Conservation (phyloP, 23 tunicate species). For the Ascidia mentula region DNA sequence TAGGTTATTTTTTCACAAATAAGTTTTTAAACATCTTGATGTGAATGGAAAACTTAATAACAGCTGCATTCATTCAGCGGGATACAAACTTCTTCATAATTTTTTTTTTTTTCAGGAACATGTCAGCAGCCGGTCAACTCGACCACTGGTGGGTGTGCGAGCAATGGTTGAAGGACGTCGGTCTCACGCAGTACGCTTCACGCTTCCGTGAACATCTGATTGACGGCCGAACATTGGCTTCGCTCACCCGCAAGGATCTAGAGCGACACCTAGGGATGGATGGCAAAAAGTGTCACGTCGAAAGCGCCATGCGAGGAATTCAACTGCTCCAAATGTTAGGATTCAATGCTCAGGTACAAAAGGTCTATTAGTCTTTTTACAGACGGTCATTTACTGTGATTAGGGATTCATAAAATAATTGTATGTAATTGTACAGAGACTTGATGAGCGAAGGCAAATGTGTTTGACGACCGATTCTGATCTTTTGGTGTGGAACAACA, state of each 20-base stretch:
- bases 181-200: conserved; percentile 76
- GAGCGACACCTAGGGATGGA: conserved; percentile 72
- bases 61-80: too few species aligned
- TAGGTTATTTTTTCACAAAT: too few species aligned
- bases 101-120: conserved; percentile 38
- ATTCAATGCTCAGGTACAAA: conserved; percentile 67
- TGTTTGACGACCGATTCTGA: conserved; percentile 60
- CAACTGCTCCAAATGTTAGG: conserved; percentile 65
- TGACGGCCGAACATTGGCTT: conserved; percentile 73
- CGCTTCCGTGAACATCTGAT: conserved; percentile 86
- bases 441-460: conserved; percentile 87
- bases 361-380: too few species aligned
- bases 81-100: too few species aligned
- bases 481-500: conserved; percentile 75
- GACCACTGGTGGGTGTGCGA: conserved; percentile 97
- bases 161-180: conserved; percentile 88
- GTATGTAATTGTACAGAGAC: conserved; percentile 35
- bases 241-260: conserved; percentile 67
- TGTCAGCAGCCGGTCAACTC: conserved; percentile 78
- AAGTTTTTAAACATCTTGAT: too few species aligned
- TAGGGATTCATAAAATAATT: too few species aligned
- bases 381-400: too few species aligned
- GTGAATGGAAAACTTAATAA: too few species aligned
- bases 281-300: conserved; percentile 61
- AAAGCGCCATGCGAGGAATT: conserved; percentile 61